Evolutionary conservation across 2,888 invertebrate species (phyloP).

Genomic region (Zaprionus bogoriensis): DNA sequence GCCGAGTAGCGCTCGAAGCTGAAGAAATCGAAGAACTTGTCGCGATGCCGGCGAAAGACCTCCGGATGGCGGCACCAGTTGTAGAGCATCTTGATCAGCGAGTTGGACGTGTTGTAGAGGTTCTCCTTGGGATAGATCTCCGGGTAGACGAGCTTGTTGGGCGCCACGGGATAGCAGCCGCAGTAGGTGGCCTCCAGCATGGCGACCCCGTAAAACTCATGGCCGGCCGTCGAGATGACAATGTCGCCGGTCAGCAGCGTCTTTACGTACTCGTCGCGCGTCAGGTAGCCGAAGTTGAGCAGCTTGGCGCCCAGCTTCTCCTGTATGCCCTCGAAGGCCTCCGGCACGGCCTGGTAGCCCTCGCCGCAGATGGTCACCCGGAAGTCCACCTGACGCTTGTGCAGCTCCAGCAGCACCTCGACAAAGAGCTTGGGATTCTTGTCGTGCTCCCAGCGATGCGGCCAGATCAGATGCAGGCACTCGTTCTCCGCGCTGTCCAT

Average conservation of each 20-base stretch:
- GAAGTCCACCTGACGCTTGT: conserved; percentile 85
- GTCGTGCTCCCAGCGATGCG: conserved; percentile 91
- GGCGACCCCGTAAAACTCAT: conserved; percentile 90
- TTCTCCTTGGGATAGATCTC: conserved; percentile 87
- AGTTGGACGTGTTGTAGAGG: conserved; percentile 85
- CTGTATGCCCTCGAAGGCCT: conserved; percentile 85
- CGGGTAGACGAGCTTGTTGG: conserved; percentile 88
- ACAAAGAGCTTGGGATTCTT: conserved; percentile 88
- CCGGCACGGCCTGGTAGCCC: conserved; percentile 85
- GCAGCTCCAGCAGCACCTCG: conserved; percentile 83
- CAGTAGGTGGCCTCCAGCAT: conserved; percentile 88
- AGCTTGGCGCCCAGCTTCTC: conserved; percentile 83
- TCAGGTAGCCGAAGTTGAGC: conserved; percentile 85
- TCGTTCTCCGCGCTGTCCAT: conserved; percentile 45
- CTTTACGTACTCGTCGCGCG: conserved; percentile 85
- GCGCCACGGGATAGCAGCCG: conserved; percentile 88
- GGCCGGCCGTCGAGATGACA: conserved; percentile 88
- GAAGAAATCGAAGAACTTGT: conserved; percentile 81
- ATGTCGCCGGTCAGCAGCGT: conserved; percentile 85
- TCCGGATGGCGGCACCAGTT: conserved; percentile 84
- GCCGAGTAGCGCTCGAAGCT: conserved; percentile 82
- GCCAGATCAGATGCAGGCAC: conserved; percentile 87
- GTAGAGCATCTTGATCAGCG: conserved; percentile 85
- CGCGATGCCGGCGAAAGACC: conserved; percentile 80
- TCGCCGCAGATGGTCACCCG: conserved; percentile 86